Base-by-base conservation (phyloP, 1,140 invertebrate species). In the Hylyphantes graminicola region DNA sequence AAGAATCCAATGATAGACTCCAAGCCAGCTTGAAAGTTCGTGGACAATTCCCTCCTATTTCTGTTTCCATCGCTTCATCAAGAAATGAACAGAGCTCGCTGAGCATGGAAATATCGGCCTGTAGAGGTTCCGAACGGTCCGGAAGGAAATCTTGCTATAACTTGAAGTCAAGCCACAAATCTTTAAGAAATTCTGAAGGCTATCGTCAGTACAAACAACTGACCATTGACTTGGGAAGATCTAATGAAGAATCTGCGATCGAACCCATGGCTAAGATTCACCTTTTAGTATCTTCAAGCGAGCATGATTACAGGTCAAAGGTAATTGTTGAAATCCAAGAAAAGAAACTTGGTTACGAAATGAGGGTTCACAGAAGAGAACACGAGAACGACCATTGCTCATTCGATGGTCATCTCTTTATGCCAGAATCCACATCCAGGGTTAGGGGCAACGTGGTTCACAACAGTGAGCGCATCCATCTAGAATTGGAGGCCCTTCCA, bases 261-360 rank as follows among this genome's bases (percentile, higher is more conserved):
- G 21, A 80, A 68, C 3, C 17, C 59, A 11, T 80, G 5, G 65
- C 54, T 35, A 80, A 21, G 1, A 0, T 59, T 5, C 21, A 79
- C 21, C 10, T 61, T 7, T 8, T 80, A 2, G 10, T 61, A 11
- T 50, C 15, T 72, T 15, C 53, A 4, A 4, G 8, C 17, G 65
- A 80, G 2, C 21, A 53, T 72, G 67, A 68, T 50, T 57, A 19
- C 7, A 72, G 19, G 15, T 72, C 78, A 57, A 80, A 72, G 10
- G 17, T 80, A 13, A 59, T 10, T 21, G 0, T 85, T 68, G 12
- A 76, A 11, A 5, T 63, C 11, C 17, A 77, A 67, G 48, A 75
- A 50, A 76, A 85, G 8, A 68, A 11, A 15, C 0, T 61, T 19
- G 82, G 82, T 9, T 85, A 77, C n/a, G 82, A 76, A 61, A 3